These are phyloP conservation scores for Acrocephalus kingi DNA, from an alignment of 2,113 vertebrate genomes.

Conservation along the genomic window DNA sequence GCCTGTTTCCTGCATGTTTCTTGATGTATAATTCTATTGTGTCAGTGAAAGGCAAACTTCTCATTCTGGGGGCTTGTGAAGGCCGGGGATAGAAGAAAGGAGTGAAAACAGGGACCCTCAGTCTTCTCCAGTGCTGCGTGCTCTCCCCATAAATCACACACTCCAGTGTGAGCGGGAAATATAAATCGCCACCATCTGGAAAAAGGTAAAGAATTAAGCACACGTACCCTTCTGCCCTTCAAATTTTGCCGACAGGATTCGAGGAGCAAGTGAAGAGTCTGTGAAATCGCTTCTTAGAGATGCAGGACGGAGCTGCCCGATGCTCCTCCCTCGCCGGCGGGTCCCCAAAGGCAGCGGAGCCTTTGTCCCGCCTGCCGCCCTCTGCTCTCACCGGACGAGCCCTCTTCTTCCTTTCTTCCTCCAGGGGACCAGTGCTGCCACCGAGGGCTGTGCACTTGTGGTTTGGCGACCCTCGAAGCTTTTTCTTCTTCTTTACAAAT, in stretches of 20 bases:
- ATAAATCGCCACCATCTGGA: rapidly evolving
- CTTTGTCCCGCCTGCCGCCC: not conserved
- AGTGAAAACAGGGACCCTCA: not conserved
- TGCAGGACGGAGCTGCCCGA: not conserved
- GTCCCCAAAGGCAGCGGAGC: not conserved
- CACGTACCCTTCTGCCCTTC: not conserved
- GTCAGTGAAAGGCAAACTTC: not conserved
- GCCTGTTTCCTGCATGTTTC: not conserved
- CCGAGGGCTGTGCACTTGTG: not conserved
- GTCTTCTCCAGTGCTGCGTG: not conserved
- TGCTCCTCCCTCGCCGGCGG: no score
- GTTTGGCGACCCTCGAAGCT: not conserved
- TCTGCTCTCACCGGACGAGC: not conserved
- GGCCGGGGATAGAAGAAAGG: not conserved
- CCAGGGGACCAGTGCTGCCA: not conserved
- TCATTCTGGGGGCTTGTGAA: not conserved
- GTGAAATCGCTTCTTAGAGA: not conserved
- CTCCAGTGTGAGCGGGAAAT: not conserved
- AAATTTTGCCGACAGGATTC: not conserved
- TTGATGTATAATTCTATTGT: not conserved
- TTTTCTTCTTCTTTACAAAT: not conserved
- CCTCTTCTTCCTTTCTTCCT: no score
- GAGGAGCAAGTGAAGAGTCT: not conserved
- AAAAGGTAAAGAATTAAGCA: not conserved
- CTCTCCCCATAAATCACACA: rapidly evolving